Base-by-base conservation (phyloP, 2,888 invertebrate species). In the Drosophila limbata region DNA sequence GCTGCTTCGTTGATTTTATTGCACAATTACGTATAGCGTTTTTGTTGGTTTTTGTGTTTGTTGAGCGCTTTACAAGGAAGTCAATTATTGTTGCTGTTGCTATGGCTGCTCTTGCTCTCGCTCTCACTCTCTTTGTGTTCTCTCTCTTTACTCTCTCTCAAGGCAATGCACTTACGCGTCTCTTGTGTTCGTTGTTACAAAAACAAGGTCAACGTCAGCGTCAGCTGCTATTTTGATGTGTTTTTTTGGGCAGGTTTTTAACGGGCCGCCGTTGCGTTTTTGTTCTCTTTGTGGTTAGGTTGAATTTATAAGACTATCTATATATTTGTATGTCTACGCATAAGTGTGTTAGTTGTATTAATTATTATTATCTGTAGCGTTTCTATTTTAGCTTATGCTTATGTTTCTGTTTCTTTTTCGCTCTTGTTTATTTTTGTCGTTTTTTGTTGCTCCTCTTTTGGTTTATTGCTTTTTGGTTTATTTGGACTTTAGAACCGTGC, bases 401-500 rank as follows among this genome's bases (percentile, higher is more conserved):
- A 31, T 59, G 59, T 44, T 55, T 44, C 11, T 59, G 59, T 44
- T 55, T 44, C 11, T 62, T 55, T 48, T 48, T 52, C 39, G 35
- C 17, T 57, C 37, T 37, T 37, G 37, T 37, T 31, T n/a, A 59
- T 37, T 63, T n/a, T 59, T 21, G 51, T 62, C 11, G 69, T 5
- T 44, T 31, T 31, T 21, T 50, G 15, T 50, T 55, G 39, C 61
- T 61, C 6, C 3, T 37, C 72, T 71, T 79, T 83, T 74, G 77
- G 81, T 72, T 63, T 73, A 77, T 76, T 79, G 77, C 76, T 82
- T 76, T 69, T 79, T 84, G 69, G 69, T 56, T 35, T 28, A 56
- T 55, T 82, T 90, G 88, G 86, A 81, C 86, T 88, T 84, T 90
- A 91, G 87, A 88, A 73, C 82, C 62, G 67, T 60, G 64, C 75